Conservation (phyloP, 2,888 invertebrate species). For the Bhutanitis thaidina region DNA sequence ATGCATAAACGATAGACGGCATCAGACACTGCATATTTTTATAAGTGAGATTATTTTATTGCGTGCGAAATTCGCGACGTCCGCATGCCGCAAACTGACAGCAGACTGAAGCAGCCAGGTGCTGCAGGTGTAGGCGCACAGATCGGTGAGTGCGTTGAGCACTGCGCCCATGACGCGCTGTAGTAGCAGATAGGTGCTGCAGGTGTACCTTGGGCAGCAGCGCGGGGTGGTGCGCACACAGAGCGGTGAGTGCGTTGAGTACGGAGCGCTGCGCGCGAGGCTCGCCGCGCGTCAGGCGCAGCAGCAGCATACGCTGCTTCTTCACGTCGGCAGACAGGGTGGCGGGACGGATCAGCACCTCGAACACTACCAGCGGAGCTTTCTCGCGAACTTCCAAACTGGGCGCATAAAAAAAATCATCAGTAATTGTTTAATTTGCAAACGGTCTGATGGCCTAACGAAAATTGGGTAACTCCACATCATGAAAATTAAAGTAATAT, state of each 20-base stretch:
- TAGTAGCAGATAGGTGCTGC: constrained; percentile 76
- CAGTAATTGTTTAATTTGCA: no score
- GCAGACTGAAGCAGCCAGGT: no score
- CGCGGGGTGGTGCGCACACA: constrained; percentile 88
- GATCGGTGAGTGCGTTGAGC: constrained; percentile 96
- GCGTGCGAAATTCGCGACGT: constrained; percentile 93
- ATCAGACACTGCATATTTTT: no score
- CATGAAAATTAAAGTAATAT: no score
- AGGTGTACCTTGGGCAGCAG: constrained; percentile 85
- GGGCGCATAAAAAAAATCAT: not conserved
- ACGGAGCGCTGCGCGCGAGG: constrained; percentile 93
- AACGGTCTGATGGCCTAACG: no score
- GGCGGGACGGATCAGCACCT: constrained; percentile 88
- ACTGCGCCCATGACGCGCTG: constrained; percentile 88
- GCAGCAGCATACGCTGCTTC: constrained; percentile 87
- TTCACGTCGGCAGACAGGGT: constrained; percentile 85
- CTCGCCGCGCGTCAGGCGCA: constrained; percentile 90
- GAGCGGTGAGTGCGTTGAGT: constrained; percentile 96
- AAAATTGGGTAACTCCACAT: no score
- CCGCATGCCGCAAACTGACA: constrained; percentile 96
- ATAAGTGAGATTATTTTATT: no score
- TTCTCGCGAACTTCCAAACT: constrained; percentile 95
- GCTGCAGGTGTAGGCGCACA: constrained; percentile 75
- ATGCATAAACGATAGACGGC: no score
- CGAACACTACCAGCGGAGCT: constrained; percentile 95